Conservation (phyloP, 1,140 invertebrate species). For the Drosophila prosaltans region DNA sequence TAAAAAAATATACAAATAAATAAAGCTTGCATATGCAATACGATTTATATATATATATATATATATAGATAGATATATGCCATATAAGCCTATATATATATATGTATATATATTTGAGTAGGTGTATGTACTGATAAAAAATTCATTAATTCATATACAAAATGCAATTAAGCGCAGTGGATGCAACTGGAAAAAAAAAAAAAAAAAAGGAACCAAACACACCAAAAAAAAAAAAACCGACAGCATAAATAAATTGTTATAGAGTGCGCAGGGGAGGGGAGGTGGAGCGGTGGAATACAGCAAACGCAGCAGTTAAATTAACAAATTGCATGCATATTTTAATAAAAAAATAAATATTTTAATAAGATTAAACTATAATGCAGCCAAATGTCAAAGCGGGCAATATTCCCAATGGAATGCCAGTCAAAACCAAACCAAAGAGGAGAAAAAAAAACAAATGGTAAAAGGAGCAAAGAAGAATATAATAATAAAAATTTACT, state of each 20-base stretch:
- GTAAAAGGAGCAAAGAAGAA: slow-evolving; percentile 12
- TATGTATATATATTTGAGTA: slow-evolving; percentile 29
- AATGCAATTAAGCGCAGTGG: slow-evolving; percentile 81
- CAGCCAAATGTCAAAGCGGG: slow-evolving; percentile 74
- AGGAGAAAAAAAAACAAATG: slow-evolving; percentile 49
- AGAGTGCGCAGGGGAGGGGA: not conserved
- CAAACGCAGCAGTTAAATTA: slow-evolving; percentile 78
- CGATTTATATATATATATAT: slow-evolving; percentile 58
- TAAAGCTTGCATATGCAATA: slow-evolving; percentile 59
- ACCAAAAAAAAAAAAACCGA: slow-evolving; percentile 36
- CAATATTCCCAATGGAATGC: slow-evolving; percentile 55
- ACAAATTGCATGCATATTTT: slow-evolving; percentile 82
- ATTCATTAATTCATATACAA: slow-evolving; percentile 82
- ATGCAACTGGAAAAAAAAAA: slow-evolving; percentile 47
- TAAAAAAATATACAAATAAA: slow-evolving; percentile 64
- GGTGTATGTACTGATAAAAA: slow-evolving; percentile 70
- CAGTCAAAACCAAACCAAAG: slow-evolving; percentile 26
- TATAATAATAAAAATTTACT: slow-evolving; percentile 22
- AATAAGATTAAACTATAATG: slow-evolving; percentile 82
- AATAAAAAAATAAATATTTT: slow-evolving; percentile 82
- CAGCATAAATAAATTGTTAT: slow-evolving; percentile 61
- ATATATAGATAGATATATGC: slow-evolving; percentile 36
- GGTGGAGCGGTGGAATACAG: slow-evolving; percentile 29
- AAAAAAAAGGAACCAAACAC: slow-evolving; percentile 37
- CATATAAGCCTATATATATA: slow-evolving; percentile 54